A percentile compares a stretch with the other conserved stretches of the same genome.
These are phyloP conservation scores for Phalacrocorax pelagicus DNA, from an alignment of 2,113 vertebrate genomes.

Conservation along the genomic window DNA sequence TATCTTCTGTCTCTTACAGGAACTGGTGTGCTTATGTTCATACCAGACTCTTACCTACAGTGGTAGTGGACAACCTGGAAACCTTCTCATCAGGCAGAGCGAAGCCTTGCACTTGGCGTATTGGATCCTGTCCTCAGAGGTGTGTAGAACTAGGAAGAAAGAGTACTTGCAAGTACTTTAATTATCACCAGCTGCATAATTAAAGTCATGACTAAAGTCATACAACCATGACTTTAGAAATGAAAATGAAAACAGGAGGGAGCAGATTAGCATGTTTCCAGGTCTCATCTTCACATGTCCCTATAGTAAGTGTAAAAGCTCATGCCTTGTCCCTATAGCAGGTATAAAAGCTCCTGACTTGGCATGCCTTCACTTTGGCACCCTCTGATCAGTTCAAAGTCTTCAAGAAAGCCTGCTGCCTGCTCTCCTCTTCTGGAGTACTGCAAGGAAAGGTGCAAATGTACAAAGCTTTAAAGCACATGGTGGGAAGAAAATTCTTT, in stretches of 20 bases:
- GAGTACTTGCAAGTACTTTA: neutral
- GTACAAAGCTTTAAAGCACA: neutral
- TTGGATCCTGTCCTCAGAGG: constrained; percentile 73
- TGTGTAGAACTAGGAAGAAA: constrained; percentile 20
- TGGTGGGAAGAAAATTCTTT: neutral
- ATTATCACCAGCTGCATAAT: neutral
- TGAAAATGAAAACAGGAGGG: neutral
- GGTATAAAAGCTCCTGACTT: neutral
- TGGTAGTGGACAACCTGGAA: constrained; percentile 68
- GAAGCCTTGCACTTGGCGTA: constrained; percentile 64
- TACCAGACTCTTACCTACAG: constrained; percentile 73
- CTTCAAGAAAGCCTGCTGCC: neutral
- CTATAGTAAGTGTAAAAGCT: neutral
- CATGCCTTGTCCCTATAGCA: neutral
- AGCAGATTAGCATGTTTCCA: neutral
- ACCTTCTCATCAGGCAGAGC: constrained; percentile 58
- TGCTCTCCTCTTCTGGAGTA: neutral
- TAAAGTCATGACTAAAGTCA: neutral
- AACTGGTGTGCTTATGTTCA: constrained; percentile 85
- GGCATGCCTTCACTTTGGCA: neutral
- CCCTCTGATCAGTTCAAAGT: neutral
- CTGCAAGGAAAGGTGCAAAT: neutral
- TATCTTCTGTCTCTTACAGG: constrained; percentile 49
- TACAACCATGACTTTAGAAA: neutral
- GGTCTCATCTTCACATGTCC: neutral